These are phyloP conservation scores for Dicaeum eximium DNA, from an alignment of 2,113 vertebrate species.

Conservation along the genomic window DNA sequence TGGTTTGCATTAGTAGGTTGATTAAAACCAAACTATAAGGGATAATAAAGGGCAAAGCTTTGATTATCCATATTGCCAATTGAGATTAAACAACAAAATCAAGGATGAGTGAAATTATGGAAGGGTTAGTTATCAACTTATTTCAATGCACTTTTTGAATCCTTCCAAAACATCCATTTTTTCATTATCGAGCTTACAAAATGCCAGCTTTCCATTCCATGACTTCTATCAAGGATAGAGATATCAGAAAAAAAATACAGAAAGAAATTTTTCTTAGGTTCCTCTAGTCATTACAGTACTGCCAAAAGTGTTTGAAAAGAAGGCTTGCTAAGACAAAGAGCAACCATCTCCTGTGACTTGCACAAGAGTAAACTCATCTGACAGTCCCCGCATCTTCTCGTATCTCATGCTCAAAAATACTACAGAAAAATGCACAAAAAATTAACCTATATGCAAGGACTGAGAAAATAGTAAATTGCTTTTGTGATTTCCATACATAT, in stretches of 20 bases:
- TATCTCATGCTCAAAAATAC: neutral
- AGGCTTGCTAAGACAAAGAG: neutral
- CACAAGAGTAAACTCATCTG: neutral
- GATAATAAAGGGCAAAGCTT: slow-evolving; percentile 28
- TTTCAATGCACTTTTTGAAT: neutral
- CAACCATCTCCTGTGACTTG: neutral
- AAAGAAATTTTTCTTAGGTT: neutral
- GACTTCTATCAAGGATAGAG: neutral
- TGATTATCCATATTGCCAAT: neutral
- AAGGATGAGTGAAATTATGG: neutral
- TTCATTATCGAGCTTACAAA: neutral
- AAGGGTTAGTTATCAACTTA: neutral
- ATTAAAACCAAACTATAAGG: slow-evolving; percentile 4
- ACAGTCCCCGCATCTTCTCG: neutral
- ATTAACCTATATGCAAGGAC: neutral
- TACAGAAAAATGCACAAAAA: neutral
- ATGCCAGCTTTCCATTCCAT: neutral
- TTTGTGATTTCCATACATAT: neutral
- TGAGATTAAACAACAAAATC: slow-evolving; percentile 26
- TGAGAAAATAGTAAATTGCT: neutral
- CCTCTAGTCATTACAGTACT: neutral
- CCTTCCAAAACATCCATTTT: neutral
- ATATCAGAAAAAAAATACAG: neutral
- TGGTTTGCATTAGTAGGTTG: neutral
- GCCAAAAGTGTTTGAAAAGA: neutral